phyloP scores from a whole-genome alignment of 2,113 vertebrate genomes.

The Puma concolor region DNA sequence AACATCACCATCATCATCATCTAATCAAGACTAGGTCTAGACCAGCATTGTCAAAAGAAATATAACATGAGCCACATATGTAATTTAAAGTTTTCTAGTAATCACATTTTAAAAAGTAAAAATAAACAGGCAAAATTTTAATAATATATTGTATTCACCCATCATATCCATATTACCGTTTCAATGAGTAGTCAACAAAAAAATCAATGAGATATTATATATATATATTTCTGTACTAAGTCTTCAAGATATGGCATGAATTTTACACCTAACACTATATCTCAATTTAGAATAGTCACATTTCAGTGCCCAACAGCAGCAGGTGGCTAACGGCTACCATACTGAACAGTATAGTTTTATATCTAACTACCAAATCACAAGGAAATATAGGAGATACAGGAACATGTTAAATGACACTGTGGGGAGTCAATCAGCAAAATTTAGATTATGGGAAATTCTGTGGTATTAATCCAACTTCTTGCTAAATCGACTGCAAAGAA shows the following conservation, averaged over 20 bases:
- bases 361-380: neutral
- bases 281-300: neutral
- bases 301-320: neutral
- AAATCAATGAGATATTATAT: neutral
- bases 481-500: neutral
- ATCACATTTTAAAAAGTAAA: conserved; percentile 37
- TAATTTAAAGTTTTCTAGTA: neutral
- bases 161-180: neutral
- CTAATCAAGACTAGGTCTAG: neutral
- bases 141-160: neutral
- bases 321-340: neutral
- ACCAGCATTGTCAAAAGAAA: neutral
- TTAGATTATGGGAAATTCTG: neutral
- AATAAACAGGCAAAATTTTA: neutral
- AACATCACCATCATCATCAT: neutral
- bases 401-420: neutral
- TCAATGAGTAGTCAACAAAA: conserved; percentile 43
- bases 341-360: neutral
- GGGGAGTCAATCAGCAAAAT: neutral
- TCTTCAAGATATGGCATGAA: neutral
- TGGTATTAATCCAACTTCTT: neutral
- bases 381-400: neutral
- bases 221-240: neutral
- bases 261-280: neutral
- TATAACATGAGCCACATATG: neutral